phyloP scores from a whole-genome alignment of 2,113 vertebrate species.

The Vulpes ferrilata region DNA sequence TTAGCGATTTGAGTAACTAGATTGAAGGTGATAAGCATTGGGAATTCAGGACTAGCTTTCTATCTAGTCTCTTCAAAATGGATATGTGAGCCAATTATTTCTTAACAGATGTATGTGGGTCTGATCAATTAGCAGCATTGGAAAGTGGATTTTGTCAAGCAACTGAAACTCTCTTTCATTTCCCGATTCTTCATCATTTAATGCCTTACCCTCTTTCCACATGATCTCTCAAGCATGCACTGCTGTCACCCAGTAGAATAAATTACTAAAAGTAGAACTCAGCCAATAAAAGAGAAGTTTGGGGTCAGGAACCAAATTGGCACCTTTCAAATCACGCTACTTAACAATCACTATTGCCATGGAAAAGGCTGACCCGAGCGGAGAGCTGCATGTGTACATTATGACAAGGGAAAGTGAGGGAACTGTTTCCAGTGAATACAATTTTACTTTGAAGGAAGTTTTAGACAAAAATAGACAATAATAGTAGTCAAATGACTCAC shows the following conservation, averaged over 20 bases:
- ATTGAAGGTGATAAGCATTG: neutral
- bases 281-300: neutral
- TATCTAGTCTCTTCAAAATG: neutral
- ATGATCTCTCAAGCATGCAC: neutral
- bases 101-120: neutral
- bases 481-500: neutral
- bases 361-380: neutral
- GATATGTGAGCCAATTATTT: neutral
- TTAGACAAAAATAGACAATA: neutral
- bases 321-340: neutral
- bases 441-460: neutral
- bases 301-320: neutral
- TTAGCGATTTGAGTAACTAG: neutral
- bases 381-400: neutral
- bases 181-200: neutral
- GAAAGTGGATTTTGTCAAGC: neutral
- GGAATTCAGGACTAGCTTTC: neutral
- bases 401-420: neutral
- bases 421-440: neutral
- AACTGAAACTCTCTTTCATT: neutral
- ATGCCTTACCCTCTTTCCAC: neutral
- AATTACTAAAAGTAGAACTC: neutral
- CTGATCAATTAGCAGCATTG: neutral
- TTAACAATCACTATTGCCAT: neutral
- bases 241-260: neutral